phyloP scores from a whole-genome alignment of 2,888 invertebrate genomes.

The Xestia sexstrigata region DNA sequence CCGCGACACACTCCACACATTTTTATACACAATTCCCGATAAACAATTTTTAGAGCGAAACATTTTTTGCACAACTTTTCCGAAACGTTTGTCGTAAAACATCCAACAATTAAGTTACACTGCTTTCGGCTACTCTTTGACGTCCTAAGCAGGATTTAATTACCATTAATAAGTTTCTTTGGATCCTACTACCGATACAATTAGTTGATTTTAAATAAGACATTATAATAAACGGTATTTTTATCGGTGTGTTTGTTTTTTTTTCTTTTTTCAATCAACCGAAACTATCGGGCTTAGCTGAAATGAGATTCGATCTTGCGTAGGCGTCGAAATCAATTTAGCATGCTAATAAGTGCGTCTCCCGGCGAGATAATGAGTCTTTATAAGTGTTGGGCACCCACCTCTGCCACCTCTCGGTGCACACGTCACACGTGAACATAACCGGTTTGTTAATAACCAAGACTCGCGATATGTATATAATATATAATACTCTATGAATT shows the following conservation, averaged over 20 bases:
- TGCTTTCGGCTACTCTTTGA: slow-evolving; percentile 51
- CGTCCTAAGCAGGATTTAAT: slow-evolving; percentile 36
- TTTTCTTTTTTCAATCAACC: slow-evolving; percentile 48
- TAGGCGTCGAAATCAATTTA: slow-evolving; percentile 83
- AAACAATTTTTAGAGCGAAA: slow-evolving; percentile 58
- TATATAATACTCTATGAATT: slow-evolving; percentile 76
- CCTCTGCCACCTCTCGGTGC: slow-evolving; percentile 67
- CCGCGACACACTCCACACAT: slow-evolving; percentile 79
- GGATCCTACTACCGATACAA: slow-evolving; percentile 52
- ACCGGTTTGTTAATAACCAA: slow-evolving; percentile 71
- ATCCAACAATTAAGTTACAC: slow-evolving; percentile 21
- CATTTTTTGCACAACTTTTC: slow-evolving; percentile 33
- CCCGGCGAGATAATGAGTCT: slow-evolving; percentile 79
- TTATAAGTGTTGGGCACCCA: slow-evolving; percentile 71
- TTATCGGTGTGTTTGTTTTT: slow-evolving; percentile 48
- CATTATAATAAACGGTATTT: slow-evolving; percentile 50
- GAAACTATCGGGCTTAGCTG: slow-evolving; percentile 51
- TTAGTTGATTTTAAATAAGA: slow-evolving; percentile 56
- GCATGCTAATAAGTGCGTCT: slow-evolving; percentile 78
- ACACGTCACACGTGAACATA: slow-evolving; percentile 61
- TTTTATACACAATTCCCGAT: slow-evolving; percentile 67
- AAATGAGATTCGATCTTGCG: slow-evolving; percentile 65
- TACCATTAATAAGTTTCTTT: slow-evolving; percentile 39
- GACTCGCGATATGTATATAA: slow-evolving; percentile 64
- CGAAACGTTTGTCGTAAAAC: slow-evolving; percentile 20